Conservation (phyloP, 2,113 vertebrate genomes). For the Vireo altiloquus region DNA sequence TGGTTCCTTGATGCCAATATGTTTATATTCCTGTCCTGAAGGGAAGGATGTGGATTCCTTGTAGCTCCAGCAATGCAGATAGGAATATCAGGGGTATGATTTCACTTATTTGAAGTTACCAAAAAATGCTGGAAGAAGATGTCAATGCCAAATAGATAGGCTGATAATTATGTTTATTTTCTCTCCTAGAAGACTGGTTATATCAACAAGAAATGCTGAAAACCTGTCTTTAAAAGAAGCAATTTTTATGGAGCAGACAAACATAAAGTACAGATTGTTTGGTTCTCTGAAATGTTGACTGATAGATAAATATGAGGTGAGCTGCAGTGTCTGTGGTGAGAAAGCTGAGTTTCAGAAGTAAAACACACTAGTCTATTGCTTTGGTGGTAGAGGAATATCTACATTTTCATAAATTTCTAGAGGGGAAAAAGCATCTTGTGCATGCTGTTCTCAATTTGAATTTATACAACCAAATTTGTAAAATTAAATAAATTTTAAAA, state of each 20-base stretch:
- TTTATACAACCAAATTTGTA: not conserved
- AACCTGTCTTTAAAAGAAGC: not conserved
- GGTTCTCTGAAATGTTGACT: not conserved
- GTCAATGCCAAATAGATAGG: not conserved
- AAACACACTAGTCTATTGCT: not conserved
- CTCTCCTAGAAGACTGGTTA: not conserved
- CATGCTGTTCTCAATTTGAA: not conserved
- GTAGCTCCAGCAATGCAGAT: not conserved
- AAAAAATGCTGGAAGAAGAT: not conserved
- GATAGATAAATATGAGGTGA: not conserved
- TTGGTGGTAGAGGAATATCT: not conserved
- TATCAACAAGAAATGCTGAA: not conserved
- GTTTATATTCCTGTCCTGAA: not conserved
- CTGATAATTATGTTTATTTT: not conserved
- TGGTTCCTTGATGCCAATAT: not conserved
- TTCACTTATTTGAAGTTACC: not conserved
- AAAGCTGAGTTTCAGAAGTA: not conserved
- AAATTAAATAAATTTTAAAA: not conserved
- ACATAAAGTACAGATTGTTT: not conserved
- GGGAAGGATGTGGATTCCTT: not conserved
- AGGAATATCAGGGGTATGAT: not conserved
- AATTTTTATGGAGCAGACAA: not conserved
- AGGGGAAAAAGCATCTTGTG: rapidly evolving
- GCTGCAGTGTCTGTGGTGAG: not conserved
- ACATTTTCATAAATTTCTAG: not conserved